These are phyloP conservation scores for Chrysocyon brachyurus DNA, from an alignment of 2,797 vertebrate genomes.

Conservation along the genomic window DNA sequence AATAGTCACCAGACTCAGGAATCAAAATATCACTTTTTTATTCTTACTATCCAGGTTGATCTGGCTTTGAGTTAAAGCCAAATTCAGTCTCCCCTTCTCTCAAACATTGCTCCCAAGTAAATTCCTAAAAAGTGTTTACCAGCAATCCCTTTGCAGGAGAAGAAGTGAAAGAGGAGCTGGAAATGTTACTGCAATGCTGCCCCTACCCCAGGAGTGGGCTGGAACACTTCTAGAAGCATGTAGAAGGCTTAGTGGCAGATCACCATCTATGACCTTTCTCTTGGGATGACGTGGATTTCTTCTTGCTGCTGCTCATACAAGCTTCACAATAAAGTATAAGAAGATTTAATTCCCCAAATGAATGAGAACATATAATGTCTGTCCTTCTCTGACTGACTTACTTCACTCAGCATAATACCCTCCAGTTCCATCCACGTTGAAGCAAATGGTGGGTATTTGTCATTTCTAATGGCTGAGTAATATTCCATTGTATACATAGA, in stretches of 20 bases:
- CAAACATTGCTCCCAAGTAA: background rate
- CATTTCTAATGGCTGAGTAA: no score
- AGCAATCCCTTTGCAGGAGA: background rate
- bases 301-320: background rate
- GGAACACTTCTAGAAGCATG: background rate
- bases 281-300: background rate
- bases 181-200: background rate
- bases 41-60: background rate
- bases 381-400: no score
- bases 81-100: slow-evolving; percentile 25
- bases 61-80: slow-evolving; percentile 31
- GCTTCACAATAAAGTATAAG: background rate
- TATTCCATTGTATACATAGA: no score
- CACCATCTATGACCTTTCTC: background rate
- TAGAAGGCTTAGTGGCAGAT: background rate
- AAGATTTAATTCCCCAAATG: background rate
- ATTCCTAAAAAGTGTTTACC: background rate
- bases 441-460: no score
- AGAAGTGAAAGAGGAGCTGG: background rate
- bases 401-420: no score
- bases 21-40: background rate
- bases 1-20: background rate
- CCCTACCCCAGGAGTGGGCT: background rate
- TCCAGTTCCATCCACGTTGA: no score
- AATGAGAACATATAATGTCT: no score